Base-by-base conservation (phyloP, 37 sponge, comb jelly and placozoan genomes). In the Oscarella lobularis region DNA sequence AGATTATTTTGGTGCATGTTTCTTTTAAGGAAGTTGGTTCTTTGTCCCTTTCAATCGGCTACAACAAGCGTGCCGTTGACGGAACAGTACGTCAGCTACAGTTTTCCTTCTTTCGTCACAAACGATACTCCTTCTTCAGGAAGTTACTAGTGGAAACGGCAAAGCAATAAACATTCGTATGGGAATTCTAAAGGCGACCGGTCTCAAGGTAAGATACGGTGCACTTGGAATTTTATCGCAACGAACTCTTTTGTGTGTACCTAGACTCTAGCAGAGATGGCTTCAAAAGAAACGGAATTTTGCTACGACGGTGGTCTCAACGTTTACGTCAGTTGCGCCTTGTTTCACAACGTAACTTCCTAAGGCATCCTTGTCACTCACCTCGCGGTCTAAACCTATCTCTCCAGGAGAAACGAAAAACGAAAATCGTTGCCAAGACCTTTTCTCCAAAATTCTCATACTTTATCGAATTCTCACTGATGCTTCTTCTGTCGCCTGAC, bases 361-460 rank as follows among this genome's bases (percentile, higher is more conserved):
- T 48, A 9, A 27, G 20, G 9, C 9, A 20, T 48, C 20, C 20
- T 48, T 9, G 60, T 48, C 20, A 20, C 20, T 27, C 20, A 20
- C 60, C 9, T 9, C 20, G 20, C 9, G 9, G 20, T 48, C 9
- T 20, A 35, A 41, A 6, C 3, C 40, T 31, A 6, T 2, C 6
- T 40, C 74, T 29, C 33, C 67, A 83, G 79, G 30, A 73, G 32
- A 6, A 14, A 37, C 35, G 65, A 27, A 40, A 39, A 6, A 86
- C 91, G n/a, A 90, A 81, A 65, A 60, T 84, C 3, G 67, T 90
- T 75, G 81, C 89, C 67, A 78, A 75, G 2, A 75, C 72, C 32
- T 90, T 90, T 67, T 29, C 80, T 84, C 91, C 91, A 6, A 85
- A 90, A 35, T 80, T 83, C 35, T 87, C 85, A 27, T 79, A 84